Conservation (phyloP, 2,888 invertebrate genomes). For the Penaeus monodon region DNA sequence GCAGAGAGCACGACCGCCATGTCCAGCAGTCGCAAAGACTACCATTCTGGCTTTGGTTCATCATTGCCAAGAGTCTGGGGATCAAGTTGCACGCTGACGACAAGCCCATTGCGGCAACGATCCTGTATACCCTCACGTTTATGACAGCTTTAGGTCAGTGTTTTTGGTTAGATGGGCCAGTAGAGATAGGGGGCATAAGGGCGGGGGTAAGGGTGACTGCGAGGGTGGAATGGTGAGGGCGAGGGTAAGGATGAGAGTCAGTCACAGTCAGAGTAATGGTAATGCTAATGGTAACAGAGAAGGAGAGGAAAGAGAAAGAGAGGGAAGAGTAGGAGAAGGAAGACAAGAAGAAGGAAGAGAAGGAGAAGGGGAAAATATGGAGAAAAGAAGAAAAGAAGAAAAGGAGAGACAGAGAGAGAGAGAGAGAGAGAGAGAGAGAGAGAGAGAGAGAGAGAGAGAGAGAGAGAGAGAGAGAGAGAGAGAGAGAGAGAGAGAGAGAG, state of each 20-base stretch:
- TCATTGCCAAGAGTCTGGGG: constrained; percentile 68
- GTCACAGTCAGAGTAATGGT: no score
- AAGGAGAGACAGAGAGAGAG: no score
- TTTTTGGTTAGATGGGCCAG: neutral
- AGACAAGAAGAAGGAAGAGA: neutral
- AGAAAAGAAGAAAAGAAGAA: neutral
- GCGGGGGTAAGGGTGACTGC: no score
- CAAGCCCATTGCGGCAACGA: constrained; percentile 67
- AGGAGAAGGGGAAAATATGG: neutral
- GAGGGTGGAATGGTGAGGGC: no score
- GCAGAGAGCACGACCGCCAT: neutral
- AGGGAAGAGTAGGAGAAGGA: neutral
- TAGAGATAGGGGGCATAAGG: neutral
- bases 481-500: no score
- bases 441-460: neutral
- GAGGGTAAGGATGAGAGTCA: no score
- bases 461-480: no score
- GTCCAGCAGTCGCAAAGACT: constrained; percentile 67
- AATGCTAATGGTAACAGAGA: no score
- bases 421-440: neutral
- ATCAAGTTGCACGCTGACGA: constrained; percentile 67
- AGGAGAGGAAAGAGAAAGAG: neutral
- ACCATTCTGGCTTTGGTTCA: constrained; percentile 69
- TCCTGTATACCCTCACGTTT: constrained; percentile 67
- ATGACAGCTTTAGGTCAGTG: constrained; percentile 44